Conservation (phyloP, 1,140 invertebrate genomes). For the Sweltsa coloradensis region DNA sequence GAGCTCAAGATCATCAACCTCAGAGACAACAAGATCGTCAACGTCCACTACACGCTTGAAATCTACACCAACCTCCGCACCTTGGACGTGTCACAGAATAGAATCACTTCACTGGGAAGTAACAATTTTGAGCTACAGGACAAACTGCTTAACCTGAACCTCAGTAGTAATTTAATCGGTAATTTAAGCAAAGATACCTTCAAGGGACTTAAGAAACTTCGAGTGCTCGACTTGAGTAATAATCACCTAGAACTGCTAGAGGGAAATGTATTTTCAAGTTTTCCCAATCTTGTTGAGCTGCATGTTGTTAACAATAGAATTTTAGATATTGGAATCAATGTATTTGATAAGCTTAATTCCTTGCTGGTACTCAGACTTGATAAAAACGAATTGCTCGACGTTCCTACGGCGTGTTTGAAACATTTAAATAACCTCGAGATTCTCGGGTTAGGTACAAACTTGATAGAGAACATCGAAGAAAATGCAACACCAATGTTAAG, state of each 20-base stretch:
- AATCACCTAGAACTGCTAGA: conserved; percentile 66
- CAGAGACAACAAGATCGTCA: conserved; percentile 57
- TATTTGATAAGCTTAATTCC: conserved; percentile 54
- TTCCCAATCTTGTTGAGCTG: conserved; percentile 54
- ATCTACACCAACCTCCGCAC: conserved; percentile 67
- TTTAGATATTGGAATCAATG: conserved; percentile 40
- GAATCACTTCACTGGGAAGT: conserved; percentile 58
- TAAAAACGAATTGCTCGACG: conserved; percentile 63
- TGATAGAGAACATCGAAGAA: conserved; percentile 51
- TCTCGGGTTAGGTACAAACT: conserved; percentile 36
- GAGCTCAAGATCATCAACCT: conserved; percentile 62
- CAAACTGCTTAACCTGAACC: conserved; percentile 54
- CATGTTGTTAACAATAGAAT: conserved; percentile 65
- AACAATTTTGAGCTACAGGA: conserved; percentile 66
- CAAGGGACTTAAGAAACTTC: conserved; percentile 53
- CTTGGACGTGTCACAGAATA: conserved; percentile 70
- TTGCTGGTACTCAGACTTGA: conserved; percentile 54
- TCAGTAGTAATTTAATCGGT: conserved; percentile 60
- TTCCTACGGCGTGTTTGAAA: conserved; percentile 38
- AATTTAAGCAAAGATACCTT: conserved; percentile 59
- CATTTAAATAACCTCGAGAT: conserved; percentile 14
- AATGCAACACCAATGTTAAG: conserved; percentile 52
- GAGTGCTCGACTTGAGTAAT: conserved; percentile 54
- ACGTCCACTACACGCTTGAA: conserved; percentile 54
- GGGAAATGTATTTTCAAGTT: conserved; percentile 53